Evolutionary conservation across 2,113 vertebrate genomes (phyloP), one percentile per base, ranked within the genome.

Genomic region (Garra rufa): DNA sequence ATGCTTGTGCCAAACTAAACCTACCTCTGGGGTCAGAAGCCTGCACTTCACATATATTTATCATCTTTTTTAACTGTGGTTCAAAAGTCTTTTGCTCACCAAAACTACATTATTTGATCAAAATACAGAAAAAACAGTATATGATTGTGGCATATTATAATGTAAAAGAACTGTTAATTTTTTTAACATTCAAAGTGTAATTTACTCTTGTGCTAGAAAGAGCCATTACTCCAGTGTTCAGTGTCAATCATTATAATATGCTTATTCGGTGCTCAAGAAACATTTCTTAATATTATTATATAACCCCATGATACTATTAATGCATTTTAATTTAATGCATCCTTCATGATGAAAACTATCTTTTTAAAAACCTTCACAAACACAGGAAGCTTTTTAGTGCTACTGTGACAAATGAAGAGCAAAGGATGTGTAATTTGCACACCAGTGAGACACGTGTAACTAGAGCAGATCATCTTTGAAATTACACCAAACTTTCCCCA

Each of bases 11-110:
- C 43, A 57, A 52, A 43, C 46, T 76, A 41, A 15, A 63, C 52
- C 26, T 57, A 67, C 70, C 21, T 52, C 50, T 76, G 59, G 24
- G 55, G 44, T 83, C 82, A 67, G 61, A 67, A 41, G 73, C 7
- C 28, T 34, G 11, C 21, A 43, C 48, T 38, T 76, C 57, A 83
- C 59, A 52, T 65, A 15, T 34, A 38, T 83, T 34, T 10, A 34
- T 0, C 3, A 30, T 11, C 21, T 41, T 76, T 84, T 50, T 10
- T 52, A 44, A 52, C 2, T 34, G 11, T 5, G 67, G 19, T 70
- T 41, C 34, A 70, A 41, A 70, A 11, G 19, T 17, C 10, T 24
- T 24, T 1, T 24, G 9, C 28, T 34, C 15, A 21, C 30, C 67
- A 41, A 70, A 2, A 9, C 7, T 43, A 4, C 34, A 41, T 41